A percentile compares a stretch with the other conserved stretches of the same genome.
Conservation (phyloP, 1,140 invertebrate species). For the Wasmannia auropunctata region DNA sequence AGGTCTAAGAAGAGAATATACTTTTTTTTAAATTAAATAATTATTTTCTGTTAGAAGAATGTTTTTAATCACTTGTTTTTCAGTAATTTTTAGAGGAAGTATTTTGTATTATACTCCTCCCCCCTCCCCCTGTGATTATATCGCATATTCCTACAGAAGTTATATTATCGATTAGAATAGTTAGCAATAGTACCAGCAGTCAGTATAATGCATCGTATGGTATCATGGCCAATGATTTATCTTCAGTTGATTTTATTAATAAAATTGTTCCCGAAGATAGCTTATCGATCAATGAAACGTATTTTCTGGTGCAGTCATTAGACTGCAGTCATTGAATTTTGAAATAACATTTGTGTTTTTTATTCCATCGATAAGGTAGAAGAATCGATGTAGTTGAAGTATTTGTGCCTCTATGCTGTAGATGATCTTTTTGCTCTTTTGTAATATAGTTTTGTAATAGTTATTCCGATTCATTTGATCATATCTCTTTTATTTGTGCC, state of each 20-base stretch:
- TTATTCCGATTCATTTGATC: not conserved
- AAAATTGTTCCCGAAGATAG: not conserved
- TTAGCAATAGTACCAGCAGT: not conserved
- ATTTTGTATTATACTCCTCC: not conserved
- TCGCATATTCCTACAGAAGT: not conserved
- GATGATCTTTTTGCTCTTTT: not conserved
- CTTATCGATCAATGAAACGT: not conserved
- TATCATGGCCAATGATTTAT: not conserved
- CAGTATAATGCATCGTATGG: not conserved
- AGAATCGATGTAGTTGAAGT: too few relatives aligned
- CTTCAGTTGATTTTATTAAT: not conserved
- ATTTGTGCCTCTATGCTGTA: too few relatives aligned
- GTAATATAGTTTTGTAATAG: too few relatives aligned
- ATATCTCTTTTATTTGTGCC: not conserved
- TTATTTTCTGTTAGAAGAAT: not conserved
- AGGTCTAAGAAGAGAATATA: not conserved
- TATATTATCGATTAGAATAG: slow-evolving; percentile 8
- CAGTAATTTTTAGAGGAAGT: not conserved
- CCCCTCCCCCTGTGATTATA: too few relatives aligned
- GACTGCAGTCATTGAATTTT: not conserved
- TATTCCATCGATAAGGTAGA: slow-evolving; percentile 24
- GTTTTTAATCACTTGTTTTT: not conserved
- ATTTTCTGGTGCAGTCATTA: not conserved
- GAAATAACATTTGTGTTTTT: not conserved
- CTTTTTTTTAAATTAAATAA: not conserved